Evolutionary conservation across 2,888 invertebrate genomes (phyloP).

Genomic region (Bursaphelenchus okinawaensis): DNA sequence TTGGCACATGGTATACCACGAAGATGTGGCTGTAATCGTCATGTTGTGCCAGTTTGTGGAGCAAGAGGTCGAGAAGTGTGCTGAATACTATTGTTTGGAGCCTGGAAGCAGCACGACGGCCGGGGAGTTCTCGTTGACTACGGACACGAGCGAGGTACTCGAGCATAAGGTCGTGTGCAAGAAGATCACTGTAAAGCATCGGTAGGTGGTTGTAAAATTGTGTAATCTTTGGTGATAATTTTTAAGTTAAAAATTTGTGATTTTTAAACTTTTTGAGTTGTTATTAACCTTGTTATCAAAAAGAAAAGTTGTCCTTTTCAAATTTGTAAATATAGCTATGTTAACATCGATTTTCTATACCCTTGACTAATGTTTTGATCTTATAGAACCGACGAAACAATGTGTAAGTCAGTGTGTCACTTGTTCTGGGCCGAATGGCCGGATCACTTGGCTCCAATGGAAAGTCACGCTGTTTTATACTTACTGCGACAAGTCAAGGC

Average conservation of each 20-base stretch:
- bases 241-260: no score
- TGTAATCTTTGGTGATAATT: no score
- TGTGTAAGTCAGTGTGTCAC: conserved; percentile 12
- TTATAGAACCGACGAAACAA: background rate
- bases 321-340: no score
- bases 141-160: conserved; percentile 5
- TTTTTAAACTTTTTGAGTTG: no score
- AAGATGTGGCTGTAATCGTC: conserved; percentile 89
- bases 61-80: conserved; percentile 16
- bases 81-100: conserved; percentile 17
- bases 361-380: background rate
- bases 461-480: conserved; percentile 15
- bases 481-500: conserved; percentile 20
- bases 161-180: background rate
- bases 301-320: no score
- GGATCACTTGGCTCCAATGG: conserved; percentile 32
- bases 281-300: no score
- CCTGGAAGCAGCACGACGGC: background rate
- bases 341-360: no score
- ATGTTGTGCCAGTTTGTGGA: conserved; percentile 65
- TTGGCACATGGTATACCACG: conserved; percentile 98
- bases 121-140: conserved; percentile 9
- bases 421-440: conserved; percentile 29
- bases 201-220: background rate
- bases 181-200: background rate